A percentile compares a stretch with the other conserved stretches of the same genome.
These are phyloP conservation scores for Pantala flavescens DNA, from an alignment of 1,140 invertebrate genomes.

Conservation along the genomic window DNA sequence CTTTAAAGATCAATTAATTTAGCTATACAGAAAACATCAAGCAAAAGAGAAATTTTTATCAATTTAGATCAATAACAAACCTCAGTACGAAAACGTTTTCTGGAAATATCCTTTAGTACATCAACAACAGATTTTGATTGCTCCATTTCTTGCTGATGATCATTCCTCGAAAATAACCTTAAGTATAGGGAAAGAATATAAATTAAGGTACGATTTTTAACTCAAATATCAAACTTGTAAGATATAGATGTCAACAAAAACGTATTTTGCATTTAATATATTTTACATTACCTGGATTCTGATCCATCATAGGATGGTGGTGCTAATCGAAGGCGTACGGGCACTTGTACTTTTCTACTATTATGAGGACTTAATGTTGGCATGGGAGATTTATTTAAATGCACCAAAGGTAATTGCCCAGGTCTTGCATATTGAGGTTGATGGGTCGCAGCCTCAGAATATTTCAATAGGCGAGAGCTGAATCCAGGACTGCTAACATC, in stretches of 20 bases:
- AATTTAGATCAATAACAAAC: background rate
- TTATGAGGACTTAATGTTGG: constrained; percentile 18
- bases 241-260: no score
- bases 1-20: no score
- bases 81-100: background rate
- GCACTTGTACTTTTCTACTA: constrained; percentile 26
- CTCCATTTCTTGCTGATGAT: background rate
- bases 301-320: constrained; percentile 24
- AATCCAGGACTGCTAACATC: constrained; percentile 36
- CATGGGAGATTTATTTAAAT: constrained; percentile 26
- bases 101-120: background rate
- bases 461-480: constrained; percentile 34
- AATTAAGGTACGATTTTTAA: no score
- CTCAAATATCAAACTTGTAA: no score
- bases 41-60: no score
- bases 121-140: background rate
- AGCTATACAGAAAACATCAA: no score
- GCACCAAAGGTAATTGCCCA: constrained; percentile 37
- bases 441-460: constrained; percentile 33
- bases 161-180: no score
- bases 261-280: no score
- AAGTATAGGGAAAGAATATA: no score
- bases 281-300: background rate
- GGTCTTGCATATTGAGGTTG: constrained; percentile 32
- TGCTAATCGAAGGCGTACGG: constrained; percentile 34